phyloP scores from a whole-genome alignment of 2,113 vertebrate genomes.

The Onychorhynchus coronatus region DNA sequence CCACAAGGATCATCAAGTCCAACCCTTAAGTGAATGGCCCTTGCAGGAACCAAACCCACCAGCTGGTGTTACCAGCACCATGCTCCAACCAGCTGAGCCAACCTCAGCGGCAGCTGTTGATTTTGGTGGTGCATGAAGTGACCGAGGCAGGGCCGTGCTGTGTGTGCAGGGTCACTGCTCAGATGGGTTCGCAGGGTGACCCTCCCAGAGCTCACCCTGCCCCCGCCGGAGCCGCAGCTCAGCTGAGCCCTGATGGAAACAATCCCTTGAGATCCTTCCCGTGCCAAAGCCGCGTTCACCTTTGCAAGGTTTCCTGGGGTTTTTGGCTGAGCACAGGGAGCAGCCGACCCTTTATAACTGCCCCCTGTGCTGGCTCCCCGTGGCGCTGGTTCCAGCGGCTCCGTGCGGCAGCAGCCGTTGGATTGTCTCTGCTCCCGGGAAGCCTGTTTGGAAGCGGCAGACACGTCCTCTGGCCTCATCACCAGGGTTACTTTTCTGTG shows the following conservation, averaged over 20 bases:
- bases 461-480: slow-evolving; percentile 25
- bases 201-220: background rate
- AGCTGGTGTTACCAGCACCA: background rate
- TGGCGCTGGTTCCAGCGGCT: background rate
- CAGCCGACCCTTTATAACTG: background rate
- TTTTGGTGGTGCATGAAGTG: rapidly evolving
- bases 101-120: background rate
- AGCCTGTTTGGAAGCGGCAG: background rate
- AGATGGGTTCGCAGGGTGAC: background rate
- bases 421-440: background rate
- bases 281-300: background rate
- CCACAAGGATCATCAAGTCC: background rate
- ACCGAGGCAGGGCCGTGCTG: background rate
- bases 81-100: background rate
- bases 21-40: background rate
- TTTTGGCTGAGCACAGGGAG: background rate
- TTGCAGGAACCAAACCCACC: background rate
- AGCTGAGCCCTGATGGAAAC: background rate
- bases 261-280: rapidly evolving
- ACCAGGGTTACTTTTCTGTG: slow-evolving; percentile 20
- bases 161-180: background rate
- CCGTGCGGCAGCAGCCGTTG: background rate
- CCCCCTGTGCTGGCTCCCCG: background rate
- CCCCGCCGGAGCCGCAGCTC: background rate
- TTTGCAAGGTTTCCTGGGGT: background rate